phyloP scores from a whole-genome alignment of 1,140 invertebrate species.

The Homalodisca vitripennis region DNA sequence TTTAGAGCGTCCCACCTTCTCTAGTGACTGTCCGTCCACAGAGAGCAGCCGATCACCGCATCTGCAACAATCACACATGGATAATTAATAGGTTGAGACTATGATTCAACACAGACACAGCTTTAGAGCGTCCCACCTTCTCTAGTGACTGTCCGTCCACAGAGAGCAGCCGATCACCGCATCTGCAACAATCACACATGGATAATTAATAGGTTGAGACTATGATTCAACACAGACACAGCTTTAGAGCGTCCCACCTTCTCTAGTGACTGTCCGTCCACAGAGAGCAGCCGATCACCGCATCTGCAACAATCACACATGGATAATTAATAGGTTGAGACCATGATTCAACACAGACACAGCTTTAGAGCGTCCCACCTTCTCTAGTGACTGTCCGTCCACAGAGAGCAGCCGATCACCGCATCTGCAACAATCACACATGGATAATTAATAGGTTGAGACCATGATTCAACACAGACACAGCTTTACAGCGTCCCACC shows the following conservation, averaged over 20 bases:
- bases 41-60: background rate
- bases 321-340: no score
- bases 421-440: background rate
- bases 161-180: background rate
- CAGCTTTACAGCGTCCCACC: no score
- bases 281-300: background rate
- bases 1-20: conserved; percentile 3
- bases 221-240: background rate
- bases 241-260: conserved; percentile 3
- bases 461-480: no score
- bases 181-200: no score
- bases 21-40: conserved; percentile 14
- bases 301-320: background rate
- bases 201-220: no score
- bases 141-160: conserved; percentile 17
- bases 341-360: background rate
- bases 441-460: no score
- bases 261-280: conserved; percentile 17
- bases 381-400: conserved; percentile 17
- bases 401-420: background rate
- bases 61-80: no score
- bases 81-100: no score
- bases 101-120: background rate
- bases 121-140: conserved; percentile 3
- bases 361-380: background rate